Base-by-base conservation (phyloP, 2,113 vertebrate species). In the Hemibagrus wyckioides region DNA sequence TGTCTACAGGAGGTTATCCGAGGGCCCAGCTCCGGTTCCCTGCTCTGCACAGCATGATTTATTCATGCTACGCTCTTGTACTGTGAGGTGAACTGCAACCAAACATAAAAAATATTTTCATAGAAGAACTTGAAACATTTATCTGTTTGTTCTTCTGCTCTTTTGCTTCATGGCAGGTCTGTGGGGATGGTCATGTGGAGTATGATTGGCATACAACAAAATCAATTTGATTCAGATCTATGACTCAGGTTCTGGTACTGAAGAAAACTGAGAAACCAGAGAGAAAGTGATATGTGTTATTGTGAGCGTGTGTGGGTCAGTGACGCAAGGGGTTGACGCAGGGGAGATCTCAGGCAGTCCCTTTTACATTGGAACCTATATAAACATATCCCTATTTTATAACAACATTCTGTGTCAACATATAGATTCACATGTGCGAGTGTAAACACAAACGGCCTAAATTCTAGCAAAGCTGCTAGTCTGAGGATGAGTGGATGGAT, bases 31-130 rank as follows among this genome's bases (percentile, higher is more conserved):
- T 87, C 77, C 71, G 25, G 79, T 87, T 89, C 50, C 89, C 86
- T 84, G 41, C 65, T 44, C 57, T 57, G 33, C 77, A 67, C 86
- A 61, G 52, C 30, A 88, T 90, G 2, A 86, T 79, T 88, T 85
- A 88, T 90, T 90, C 13, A 90, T 86, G 48, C 77, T 82, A 25
- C 11, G 30, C 77, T 84, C 44, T 71, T 80, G 59, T 57, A 44
- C 52, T 75, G 15, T 28, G 11, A 77, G 52, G 25, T 30, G 59
- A 84, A 87, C 44, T 57, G 8, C 41, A 17, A 65, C 15, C n/a
- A 30, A 86, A 83, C 39, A 15, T 63, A 39, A 28, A 48, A 61
- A 44, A 65, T 65, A 75, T 81, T 88, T 87, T 67, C 25, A 54
- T 41, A 67, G 11, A 83, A 33, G 48, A 79, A 67, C 14, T 21